Base-by-base conservation (phyloP, 1,140 invertebrate genomes). In the Agraylea sexmaculata region DNA sequence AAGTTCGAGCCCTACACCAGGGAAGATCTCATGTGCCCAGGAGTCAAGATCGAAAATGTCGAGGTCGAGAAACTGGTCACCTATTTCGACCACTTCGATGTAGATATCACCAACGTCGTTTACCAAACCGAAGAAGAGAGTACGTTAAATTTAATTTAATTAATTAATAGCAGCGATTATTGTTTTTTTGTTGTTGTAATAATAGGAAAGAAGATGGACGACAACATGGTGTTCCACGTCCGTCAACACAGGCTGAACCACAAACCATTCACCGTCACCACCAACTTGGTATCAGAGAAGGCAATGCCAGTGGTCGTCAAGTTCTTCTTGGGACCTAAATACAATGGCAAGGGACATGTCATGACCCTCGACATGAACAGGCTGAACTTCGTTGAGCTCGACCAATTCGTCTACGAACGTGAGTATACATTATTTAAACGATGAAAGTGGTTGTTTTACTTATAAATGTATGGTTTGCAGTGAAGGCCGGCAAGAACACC, bases 31-130 rank as follows among this genome's bases (percentile, higher is more conserved):
- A 51, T 60, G n/a, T 62, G 75, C 27, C 69, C 73, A n/a, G 71
- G 72, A 16, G 77, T 83, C 13, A 56, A 58, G 3, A 74, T 83
- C 30, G 62, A 78, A 41, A 67, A 66, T 16, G 73, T 83, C 6
- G 60, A 71, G 3, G 69, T 77, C 34, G 67, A 73, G 40, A 66
- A 73, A 37, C 56, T 79, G 2, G 55, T 71, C 5, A 77, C 77
- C 4, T 74, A 70, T 60, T 77, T 76, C 53, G 70, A 73, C 33
- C 47, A 75, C 28, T 67, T 54, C 34, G 62, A 67, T 42, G 52
- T 73, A 27, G 70, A 73, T 33, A 58, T 80, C 1, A 65, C 65
- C 17, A 70, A 71, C 41, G 60, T 62, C 17, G 47, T 66, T 8
- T 49, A 51, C 27, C 45, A 56, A 47, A 58, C 49, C 29, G 52